These are phyloP conservation scores for Hyppa rectilinea DNA, from an alignment of 2,888 invertebrate genomes.

Conservation along the genomic window DNA sequence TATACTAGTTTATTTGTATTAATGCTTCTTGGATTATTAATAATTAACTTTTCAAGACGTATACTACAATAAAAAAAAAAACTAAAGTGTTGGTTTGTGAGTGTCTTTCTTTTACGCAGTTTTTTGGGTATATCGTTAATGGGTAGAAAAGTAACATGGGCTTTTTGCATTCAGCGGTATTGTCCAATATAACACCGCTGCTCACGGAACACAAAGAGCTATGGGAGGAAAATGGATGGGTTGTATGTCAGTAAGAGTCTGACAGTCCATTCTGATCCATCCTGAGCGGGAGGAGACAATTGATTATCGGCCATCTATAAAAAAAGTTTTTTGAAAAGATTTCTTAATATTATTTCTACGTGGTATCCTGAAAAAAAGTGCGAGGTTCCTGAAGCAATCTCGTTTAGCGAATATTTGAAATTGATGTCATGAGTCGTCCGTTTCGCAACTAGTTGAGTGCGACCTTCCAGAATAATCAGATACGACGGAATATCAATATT, in stretches of 20 bases:
- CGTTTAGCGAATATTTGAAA: constrained; percentile 8
- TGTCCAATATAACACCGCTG: too few species aligned
- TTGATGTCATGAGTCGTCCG: constrained; percentile 10
- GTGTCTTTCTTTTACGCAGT: neutral
- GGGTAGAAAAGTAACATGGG: neutral
- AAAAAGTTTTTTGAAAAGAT: too few species aligned
- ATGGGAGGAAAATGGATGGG: too few species aligned
- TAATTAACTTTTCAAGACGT: constrained; percentile 28
- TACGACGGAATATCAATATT: constrained; percentile 37
- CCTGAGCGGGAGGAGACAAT: too few species aligned
- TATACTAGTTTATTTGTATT: constrained; percentile 44
- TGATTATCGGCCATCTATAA: too few species aligned
- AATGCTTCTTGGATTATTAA: constrained; percentile 32
- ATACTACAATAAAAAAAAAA: neutral
- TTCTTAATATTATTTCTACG: neutral
- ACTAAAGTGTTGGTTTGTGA: constrained; percentile 9
- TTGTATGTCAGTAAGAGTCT: too few species aligned
- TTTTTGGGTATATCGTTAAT: neutral
- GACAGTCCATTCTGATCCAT: too few species aligned
- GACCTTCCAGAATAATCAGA: constrained; percentile 11
- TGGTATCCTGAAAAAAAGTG: neutral
- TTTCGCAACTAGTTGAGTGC: neutral
- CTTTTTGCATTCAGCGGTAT: too few species aligned
- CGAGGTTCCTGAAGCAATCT: neutral
- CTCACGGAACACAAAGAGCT: too few species aligned